phyloP scores from a whole-genome alignment of 2,888 invertebrate genomes.

The Nymphalis urticae region DNA sequence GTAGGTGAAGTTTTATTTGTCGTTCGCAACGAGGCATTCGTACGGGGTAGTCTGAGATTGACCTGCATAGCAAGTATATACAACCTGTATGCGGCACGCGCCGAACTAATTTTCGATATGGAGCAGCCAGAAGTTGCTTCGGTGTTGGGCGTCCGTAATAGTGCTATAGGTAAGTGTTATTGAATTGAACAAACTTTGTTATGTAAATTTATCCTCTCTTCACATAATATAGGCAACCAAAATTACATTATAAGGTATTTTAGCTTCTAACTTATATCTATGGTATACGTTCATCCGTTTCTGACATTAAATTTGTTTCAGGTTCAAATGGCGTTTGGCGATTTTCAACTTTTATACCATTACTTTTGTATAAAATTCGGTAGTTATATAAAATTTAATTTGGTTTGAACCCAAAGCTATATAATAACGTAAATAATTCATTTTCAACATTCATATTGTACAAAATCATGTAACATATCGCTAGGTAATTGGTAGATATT shows the following conservation, averaged over 20 bases:
- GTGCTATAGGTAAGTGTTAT: constrained; percentile 74
- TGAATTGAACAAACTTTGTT: constrained; percentile 29
- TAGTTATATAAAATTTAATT: constrained; percentile 54
- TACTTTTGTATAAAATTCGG: constrained; percentile 65
- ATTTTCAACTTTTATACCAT: constrained; percentile 54
- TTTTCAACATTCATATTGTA: constrained; percentile 57
- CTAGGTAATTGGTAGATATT: neutral
- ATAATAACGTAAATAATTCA: constrained; percentile 38
- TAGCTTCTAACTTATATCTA: no score
- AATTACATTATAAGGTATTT: constrained; percentile 14
- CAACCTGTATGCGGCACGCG: constrained; percentile 84
- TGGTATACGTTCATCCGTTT: neutral
- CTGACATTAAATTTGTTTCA: constrained; percentile 58
- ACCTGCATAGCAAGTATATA: constrained; percentile 86
- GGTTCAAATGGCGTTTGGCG: constrained; percentile 56
- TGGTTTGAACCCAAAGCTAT: constrained; percentile 44
- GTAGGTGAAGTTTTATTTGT: constrained; percentile 82
- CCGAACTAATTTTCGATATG: constrained; percentile 85
- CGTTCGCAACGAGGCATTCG: constrained; percentile 83
- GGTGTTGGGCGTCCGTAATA: constrained; percentile 86
- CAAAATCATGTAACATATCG: constrained; percentile 68
- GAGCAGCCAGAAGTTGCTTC: constrained; percentile 88
- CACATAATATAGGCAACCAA: constrained; percentile 5
- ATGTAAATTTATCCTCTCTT: constrained; percentile 21
- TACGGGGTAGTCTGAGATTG: constrained; percentile 83